These are phyloP conservation scores for Neria commutata DNA, from an alignment of 2,888 invertebrate species.

Conservation along the genomic window DNA sequence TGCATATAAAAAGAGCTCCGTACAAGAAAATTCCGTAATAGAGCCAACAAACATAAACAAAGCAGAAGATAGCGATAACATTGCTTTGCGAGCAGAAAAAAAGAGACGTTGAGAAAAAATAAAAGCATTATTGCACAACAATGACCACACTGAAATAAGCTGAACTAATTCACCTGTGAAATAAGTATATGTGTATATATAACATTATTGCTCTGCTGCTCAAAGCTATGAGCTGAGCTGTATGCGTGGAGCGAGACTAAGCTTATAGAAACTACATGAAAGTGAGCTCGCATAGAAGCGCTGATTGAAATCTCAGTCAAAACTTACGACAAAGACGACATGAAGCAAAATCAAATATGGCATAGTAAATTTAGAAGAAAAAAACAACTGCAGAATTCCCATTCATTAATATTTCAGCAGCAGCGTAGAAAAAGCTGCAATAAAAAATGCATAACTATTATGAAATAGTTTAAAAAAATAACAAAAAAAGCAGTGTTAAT, in stretches of 20 bases:
- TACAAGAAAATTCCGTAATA: neutral
- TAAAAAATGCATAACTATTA: neutral
- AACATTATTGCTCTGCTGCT: too few species aligned
- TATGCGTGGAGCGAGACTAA: neutral
- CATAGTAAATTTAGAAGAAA: neutral
- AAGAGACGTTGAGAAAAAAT: neutral
- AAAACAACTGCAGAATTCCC: neutral
- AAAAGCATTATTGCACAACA: neutral
- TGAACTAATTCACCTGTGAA: slow-evolving; percentile 13
- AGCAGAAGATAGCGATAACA: neutral
- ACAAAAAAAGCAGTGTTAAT: neutral
- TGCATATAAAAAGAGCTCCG: neutral
- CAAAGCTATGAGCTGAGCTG: neutral
- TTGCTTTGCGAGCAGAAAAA: neutral
- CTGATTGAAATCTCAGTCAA: neutral
- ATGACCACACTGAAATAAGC: neutral
- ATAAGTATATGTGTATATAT: too few species aligned
- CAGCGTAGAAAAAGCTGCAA: neutral
- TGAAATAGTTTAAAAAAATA: too few species aligned
- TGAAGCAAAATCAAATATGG: neutral
- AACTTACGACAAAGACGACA: neutral
- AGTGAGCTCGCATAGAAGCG: neutral
- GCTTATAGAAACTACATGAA: neutral
- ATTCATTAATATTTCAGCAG: slow-evolving; percentile 5
- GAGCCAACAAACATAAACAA: neutral